Percentiles rank a stretch among this genome's conserved stretches.
Evolutionary conservation across 2,888 invertebrate species (phyloP).

Genomic region (Drosophila meridiana): DNA sequence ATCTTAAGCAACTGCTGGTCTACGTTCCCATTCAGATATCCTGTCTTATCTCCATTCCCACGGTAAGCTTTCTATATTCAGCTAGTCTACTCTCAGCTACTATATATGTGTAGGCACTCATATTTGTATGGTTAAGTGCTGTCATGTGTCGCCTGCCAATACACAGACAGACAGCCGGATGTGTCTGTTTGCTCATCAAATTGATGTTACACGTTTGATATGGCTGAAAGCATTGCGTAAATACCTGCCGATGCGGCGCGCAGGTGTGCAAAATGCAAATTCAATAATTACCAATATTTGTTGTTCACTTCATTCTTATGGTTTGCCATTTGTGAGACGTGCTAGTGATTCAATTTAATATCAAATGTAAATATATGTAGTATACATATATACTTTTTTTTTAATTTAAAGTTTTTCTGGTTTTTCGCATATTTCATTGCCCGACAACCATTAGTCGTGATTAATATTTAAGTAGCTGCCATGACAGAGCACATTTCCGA

Average conservation of each 20-base stretch:
- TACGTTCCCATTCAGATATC: background rate
- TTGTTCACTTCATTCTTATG: conserved; percentile 1
- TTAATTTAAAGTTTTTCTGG: background rate
- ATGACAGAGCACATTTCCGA: conserved; percentile 16
- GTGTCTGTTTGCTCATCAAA: conserved; percentile 47
- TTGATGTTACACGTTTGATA: conserved; percentile 51
- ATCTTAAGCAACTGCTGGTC: too few relatives aligned
- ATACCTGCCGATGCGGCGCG: conserved; percentile 14
- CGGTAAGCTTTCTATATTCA: conserved; percentile 12
- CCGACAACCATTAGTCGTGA: conserved; percentile 42
- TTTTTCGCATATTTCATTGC: conserved; percentile 13
- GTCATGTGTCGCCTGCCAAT: conserved; percentile 59
- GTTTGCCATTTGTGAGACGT: conserved; percentile 1
- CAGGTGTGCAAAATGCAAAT: conserved; percentile 52
- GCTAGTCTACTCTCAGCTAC: background rate
- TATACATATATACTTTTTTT: background rate
- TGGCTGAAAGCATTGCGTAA: conserved; percentile 20
- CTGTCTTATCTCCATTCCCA: background rate
- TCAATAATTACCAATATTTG: conserved; percentile 48
- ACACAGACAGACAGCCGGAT: conserved; percentile 21
- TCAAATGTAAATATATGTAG: background rate
- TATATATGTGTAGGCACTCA: conserved; percentile 17
- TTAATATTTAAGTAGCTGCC: conserved; percentile 53
- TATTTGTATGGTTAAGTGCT: conserved; percentile 61
- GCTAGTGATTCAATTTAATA: conserved; percentile 21